Evolutionary conservation across 2,888 invertebrate genomes (phyloP), one percentile per base, ranked within the genome.

Genomic region (Gisinianus flammeolus): DNA sequence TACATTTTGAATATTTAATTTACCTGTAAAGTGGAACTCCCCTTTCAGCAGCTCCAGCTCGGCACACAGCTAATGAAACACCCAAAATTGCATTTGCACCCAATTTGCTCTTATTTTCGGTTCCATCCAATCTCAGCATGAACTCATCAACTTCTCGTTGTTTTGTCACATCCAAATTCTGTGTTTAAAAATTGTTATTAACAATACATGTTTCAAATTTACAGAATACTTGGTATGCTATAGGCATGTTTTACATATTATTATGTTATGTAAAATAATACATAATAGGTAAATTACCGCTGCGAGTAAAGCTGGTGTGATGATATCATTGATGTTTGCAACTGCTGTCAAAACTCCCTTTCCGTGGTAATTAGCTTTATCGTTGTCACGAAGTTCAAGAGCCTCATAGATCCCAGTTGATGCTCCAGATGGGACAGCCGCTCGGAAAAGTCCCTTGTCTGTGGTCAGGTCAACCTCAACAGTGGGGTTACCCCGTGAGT

Each of bases 341-440:
- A 98, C 93, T 79, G 98, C 98, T 87, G 94, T 96, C 84, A 91
- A 90, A 2, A 99, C 99, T 84, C 97, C 95, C 89, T 98, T 99
- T 86, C 98, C 99, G 87, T 95, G 95, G 87, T 98, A 98, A 85
- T 93, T 91, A 71, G 90, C 90, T 87, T 95, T 94, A 85, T 94
- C 94, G 85, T 93, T 92, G 87, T 99, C 99, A 83, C 99, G 91
- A 84, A 99, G 90, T 88, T 99, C 99, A 80, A 99, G 88, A 81
- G 99, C 99, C 89, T 99, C 99, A 87, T 99, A 94, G 80, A 98
- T 93, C 85, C 99, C 98, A 85, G 98, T 98, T 58, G 97, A 97
- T 67, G 98, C 98, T 80, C 98, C 98, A 76, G 97, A 97, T 54
- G 99, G 98, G 3, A 99, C 99, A 75, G 98, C 98, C 77, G 97